Evolutionary conservation across 2,113 vertebrate species (phyloP).

Genomic region (Colossoma macropomum): DNA sequence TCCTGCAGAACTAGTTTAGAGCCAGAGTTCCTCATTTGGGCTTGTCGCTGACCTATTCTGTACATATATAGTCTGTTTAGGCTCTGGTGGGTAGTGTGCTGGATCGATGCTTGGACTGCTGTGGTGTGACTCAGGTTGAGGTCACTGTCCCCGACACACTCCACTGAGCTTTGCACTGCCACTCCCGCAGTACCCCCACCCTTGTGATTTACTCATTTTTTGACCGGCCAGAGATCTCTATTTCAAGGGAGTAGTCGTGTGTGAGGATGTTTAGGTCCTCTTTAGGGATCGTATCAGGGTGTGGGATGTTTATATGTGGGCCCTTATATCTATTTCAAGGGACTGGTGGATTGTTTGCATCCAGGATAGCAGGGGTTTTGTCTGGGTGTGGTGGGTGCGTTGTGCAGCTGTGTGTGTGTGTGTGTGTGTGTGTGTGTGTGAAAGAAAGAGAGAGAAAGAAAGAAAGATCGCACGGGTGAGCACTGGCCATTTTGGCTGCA

Average conservation of each 20-base stretch:
- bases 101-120: neutral
- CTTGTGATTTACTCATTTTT: neutral
- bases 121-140: constrained; percentile 27
- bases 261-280: neutral
- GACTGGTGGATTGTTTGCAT: constrained; percentile 16
- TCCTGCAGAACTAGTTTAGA: too few relatives aligned
- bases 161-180: constrained; percentile 19
- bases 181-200: neutral
- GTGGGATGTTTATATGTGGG: constrained; percentile 29
- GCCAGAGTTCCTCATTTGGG: too few relatives aligned
- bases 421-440: neutral
- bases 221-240: neutral
- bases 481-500: neutral
- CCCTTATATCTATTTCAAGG: constrained; percentile 36
- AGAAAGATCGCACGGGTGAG: neutral
- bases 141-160: constrained; percentile 13
- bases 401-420: constrained; percentile 6
- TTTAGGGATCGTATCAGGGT: constrained; percentile 3
- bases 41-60: neutral
- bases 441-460: neutral
- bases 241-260: neutral
- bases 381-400: constrained; percentile 30
- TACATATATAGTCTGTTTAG: neutral
- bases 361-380: constrained; percentile 25
- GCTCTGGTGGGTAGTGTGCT: neutral